Evolutionary conservation across 2,888 invertebrate species (phyloP).

Genomic region (Parnassius smintheus): DNA sequence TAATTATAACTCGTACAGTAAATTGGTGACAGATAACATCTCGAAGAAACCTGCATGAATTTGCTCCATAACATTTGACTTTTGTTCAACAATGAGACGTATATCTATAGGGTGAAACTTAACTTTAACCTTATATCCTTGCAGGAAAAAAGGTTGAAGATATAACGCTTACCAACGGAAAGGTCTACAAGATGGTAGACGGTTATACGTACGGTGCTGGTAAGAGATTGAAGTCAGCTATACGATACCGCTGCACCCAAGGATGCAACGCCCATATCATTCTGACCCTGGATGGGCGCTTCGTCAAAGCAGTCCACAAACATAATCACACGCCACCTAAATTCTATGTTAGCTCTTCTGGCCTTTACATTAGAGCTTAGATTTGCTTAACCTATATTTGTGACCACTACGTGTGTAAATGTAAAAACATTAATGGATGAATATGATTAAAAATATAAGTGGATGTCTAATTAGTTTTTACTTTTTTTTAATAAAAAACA

Average conservation of each 20-base stretch:
- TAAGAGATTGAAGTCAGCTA: conserved; percentile 11
- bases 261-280: conserved; percentile 32
- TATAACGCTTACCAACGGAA: conserved; percentile 30
- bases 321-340: conserved; percentile 38
- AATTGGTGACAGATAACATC: no score
- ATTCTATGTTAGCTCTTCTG: conserved; percentile 30
- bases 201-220: conserved; percentile 33
- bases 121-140: neutral
- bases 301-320: conserved; percentile 30
- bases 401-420: neutral
- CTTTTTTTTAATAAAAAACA: no score
- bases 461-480: no score
- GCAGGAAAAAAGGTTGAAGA: conserved; percentile 22
- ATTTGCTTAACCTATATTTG: neutral
- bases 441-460: no score
- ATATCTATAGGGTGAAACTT: no score
- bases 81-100: no score
- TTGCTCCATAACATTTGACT: no score
- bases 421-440: no score
- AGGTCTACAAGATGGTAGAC: conserved; percentile 30
- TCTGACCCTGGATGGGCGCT: conserved; percentile 32
- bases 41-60: no score
- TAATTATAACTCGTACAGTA: no score
- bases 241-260: conserved; percentile 34
- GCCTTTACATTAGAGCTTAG: conserved; percentile 34